phyloP scores from a whole-genome alignment of 2,797 vertebrate genomes.

The Molossus molossus region DNA sequence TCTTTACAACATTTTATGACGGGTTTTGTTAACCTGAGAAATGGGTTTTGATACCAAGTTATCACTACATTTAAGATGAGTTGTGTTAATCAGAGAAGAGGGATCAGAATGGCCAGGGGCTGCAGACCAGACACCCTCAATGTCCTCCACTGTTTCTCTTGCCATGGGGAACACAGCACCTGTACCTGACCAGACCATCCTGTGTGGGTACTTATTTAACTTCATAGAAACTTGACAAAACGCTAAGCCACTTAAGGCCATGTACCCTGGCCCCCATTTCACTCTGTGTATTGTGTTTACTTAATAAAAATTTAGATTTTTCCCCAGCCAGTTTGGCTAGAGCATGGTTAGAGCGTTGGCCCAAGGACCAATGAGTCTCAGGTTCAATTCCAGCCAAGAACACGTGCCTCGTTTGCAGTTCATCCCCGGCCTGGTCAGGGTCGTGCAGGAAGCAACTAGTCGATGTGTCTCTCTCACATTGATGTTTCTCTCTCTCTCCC shows the following conservation, averaged over 20 bases:
- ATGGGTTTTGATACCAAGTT: neutral
- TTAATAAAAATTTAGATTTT: neutral
- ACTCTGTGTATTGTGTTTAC: neutral
- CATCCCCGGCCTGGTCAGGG: too few species aligned
- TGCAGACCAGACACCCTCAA: neutral
- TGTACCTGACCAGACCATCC: neutral
- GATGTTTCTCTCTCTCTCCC: too few species aligned
- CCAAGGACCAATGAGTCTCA: too few species aligned
- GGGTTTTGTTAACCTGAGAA: neutral
- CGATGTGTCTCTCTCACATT: too few species aligned
- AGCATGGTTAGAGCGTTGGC: too few species aligned
- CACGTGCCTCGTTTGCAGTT: too few species aligned
- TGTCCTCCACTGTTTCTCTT: neutral
- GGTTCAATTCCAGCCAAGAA: too few species aligned
- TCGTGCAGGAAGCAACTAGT: too few species aligned
- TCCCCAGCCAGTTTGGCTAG: too few species aligned
- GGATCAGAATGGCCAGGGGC: neutral
- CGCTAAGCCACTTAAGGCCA: neutral
- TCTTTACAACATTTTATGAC: neutral
- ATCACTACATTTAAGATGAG: neutral
- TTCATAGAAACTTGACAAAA: neutral
- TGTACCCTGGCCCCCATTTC: neutral
- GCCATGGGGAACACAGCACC: neutral
- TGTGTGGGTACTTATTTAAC: neutral
- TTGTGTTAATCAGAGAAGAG: slow-evolving; percentile 41